phyloP scores from a whole-genome alignment of 2,113 vertebrate species.

The Tachuris rubrigastra region DNA sequence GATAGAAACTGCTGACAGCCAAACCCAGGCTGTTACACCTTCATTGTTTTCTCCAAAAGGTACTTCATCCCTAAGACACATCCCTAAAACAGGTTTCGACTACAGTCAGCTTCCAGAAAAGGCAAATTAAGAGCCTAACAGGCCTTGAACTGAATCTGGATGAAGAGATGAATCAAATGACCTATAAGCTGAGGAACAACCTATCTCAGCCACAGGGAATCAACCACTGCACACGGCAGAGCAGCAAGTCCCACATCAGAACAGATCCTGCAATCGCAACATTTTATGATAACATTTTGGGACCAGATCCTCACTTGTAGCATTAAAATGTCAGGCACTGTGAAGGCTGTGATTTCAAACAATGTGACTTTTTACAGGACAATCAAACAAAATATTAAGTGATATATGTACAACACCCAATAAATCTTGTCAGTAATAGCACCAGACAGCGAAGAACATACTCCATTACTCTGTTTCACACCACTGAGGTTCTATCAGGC shows the following conservation, averaged over 20 bases:
- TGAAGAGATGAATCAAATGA: not conserved
- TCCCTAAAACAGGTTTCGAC: not conserved
- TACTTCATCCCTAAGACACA: not conserved
- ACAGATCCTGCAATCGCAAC: not conserved
- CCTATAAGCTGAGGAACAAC: not conserved
- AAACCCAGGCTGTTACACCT: not conserved
- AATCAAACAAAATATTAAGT: not conserved
- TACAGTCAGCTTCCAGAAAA: not conserved
- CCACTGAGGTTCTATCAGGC: not conserved
- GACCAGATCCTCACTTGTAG: not conserved
- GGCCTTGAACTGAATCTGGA: not conserved
- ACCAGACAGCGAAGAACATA: not conserved
- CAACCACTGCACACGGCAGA: not conserved
- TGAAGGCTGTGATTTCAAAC: not conserved
- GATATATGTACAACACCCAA: not conserved
- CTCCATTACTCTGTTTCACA: not conserved
- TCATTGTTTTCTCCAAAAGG: not conserved
- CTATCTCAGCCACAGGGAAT: not conserved
- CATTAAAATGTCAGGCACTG: not conserved
- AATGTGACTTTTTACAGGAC: not conserved
- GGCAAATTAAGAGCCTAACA: not conserved
- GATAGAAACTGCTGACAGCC: not conserved
- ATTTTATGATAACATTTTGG: not conserved
- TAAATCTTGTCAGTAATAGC: not conserved
- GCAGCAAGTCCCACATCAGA: not conserved